phyloP scores from a whole-genome alignment of 2,113 vertebrate species.

The Podarcis raffonei region DNA sequence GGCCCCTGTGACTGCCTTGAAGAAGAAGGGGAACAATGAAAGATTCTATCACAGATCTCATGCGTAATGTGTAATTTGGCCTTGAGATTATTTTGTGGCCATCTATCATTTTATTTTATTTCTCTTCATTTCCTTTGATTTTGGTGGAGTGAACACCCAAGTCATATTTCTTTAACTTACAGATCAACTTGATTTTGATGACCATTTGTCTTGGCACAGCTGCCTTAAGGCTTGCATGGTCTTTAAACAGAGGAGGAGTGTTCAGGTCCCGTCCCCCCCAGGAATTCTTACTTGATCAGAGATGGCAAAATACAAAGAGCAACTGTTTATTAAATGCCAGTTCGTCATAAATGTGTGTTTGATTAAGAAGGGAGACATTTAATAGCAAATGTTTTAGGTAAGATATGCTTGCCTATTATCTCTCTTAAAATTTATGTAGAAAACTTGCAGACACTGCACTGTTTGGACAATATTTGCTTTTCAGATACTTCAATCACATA shows the following conservation, averaged over 20 bases:
- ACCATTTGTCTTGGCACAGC: neutral
- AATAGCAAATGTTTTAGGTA: neutral
- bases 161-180: conserved; percentile 35
- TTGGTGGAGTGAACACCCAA: conserved; percentile 1
- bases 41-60: neutral
- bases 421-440: conserved; percentile 3
- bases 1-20: neutral
- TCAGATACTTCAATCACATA: conserved; percentile 22
- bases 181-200: conserved; percentile 21
- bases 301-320: conserved; percentile 6
- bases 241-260: neutral
- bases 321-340: neutral
- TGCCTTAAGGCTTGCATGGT: neutral
- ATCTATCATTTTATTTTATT: conserved; percentile 1
- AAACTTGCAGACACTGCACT: conserved; percentile 23
- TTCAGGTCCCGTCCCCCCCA: conserved; percentile 29
- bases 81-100: neutral
- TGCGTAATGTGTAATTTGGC: neutral
- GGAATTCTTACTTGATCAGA: conserved; percentile 13
- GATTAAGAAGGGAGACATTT: neutral
- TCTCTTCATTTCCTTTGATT: neutral
- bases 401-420: conserved; percentile 27
- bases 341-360: neutral
- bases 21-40: neutral
- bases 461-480: conserved; percentile 21